Evolutionary conservation across 2,888 invertebrate genomes (phyloP), one percentile per base, ranked within the genome.

Genomic region (Brassicogethes aeneus): DNA sequence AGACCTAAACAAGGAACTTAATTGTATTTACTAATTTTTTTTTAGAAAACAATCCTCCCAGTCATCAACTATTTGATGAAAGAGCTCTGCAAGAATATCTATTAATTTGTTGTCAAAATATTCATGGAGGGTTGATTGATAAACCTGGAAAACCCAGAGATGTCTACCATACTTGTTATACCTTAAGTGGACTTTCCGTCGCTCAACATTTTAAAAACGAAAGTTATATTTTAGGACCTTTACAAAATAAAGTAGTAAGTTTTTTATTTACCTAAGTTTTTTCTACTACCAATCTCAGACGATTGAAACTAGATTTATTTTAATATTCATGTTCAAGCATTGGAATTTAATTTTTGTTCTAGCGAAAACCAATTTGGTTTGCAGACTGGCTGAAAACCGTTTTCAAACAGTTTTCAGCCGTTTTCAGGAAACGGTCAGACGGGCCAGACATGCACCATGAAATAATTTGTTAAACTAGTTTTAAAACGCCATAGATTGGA

Each of bases 131-230:
- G 3, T 76, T 99, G 16, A 72, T 92, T 48, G 99, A 99, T 69
- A 99, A 99, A 69, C 99, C 99, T 40, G 88, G 87, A 57, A 95
- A 92, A 62, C 77, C 78, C 36, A 75, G 85, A 53, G 99, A 99
- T 71, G 80, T 88, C 50, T 99, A 99, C 67, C 99, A 99, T 68
- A 95, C 96, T 0, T 97, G 97, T 68, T 99, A 99, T 62, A 84
- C 88, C 1, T 71, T 99, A 35, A 93, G 94, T 69, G 99, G 99
- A 2, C 72, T 99, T 34, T 88, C 96, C 12, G 77, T 97, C 43
- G 88, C 96, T 2, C 99, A 99, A 64, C 85, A 90, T 51, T 60
- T 62, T 36, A 45, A 55, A 12, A 65, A 69, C 14, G 60, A 75
- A 42, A 71, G 75, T 1, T 68, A 71, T 44, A 66, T 86, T 35